A percentile compares a stretch with the other conserved stretches of the same genome.
These are phyloP conservation scores for Apus apus DNA, from an alignment of 2,113 vertebrate species.

Conservation along the genomic window DNA sequence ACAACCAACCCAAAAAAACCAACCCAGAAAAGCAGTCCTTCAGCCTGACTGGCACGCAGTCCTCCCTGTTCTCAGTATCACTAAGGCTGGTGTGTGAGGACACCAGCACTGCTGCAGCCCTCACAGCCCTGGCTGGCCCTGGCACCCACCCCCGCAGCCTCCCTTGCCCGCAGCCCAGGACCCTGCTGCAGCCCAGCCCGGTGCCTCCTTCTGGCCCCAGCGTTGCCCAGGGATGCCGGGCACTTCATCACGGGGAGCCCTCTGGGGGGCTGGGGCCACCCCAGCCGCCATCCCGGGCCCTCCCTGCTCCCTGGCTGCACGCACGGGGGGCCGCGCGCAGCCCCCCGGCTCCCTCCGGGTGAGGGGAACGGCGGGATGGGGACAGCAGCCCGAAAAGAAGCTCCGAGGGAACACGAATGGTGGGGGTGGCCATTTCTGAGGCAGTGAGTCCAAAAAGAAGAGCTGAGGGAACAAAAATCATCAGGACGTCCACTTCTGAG, in stretches of 20 bases:
- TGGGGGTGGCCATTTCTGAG: neutral
- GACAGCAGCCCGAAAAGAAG: neutral
- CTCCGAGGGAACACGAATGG: neutral
- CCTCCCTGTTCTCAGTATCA: rapidly evolving
- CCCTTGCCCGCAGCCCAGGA: rapidly evolving
- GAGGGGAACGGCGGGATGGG: neutral
- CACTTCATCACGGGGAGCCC: rapidly evolving
- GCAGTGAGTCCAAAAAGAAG: neutral
- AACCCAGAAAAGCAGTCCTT: neutral
- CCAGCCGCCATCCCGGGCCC: rapidly evolving
- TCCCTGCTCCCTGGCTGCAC: too few species aligned
- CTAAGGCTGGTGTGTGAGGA: rapidly evolving
- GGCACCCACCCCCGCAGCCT: rapidly evolving
- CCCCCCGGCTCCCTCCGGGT: too few species aligned
- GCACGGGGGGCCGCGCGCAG: too few species aligned
- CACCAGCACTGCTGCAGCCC: rapidly evolving
- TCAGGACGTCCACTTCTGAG: neutral
- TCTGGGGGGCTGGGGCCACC: neutral
- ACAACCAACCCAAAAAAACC: too few species aligned
- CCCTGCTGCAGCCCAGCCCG: neutral
- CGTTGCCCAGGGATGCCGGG: rapidly evolving
- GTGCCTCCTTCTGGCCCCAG: neutral
- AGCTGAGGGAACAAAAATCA: neutral
- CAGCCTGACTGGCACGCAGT: neutral
- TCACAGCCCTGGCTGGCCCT: neutral